Base-by-base conservation (phyloP, 1,140 invertebrate species). In the Scaptomyza graminum region DNA sequence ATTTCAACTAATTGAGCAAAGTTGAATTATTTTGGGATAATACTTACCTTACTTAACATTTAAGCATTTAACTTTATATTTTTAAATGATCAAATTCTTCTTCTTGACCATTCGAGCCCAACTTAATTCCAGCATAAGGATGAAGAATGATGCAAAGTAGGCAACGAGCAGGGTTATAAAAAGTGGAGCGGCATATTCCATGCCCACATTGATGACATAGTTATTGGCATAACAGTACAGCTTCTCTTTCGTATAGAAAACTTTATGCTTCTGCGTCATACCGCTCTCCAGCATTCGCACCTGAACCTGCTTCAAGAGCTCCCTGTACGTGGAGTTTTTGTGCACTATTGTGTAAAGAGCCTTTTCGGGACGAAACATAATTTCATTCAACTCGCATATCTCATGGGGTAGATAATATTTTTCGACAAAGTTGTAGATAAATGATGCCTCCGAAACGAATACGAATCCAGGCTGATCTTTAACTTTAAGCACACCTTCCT, bases 301-400 rank as follows among this genome's bases (percentile, higher is more conserved):
- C 25, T 76, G 59, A 15, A 73, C 59, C 25, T 76, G 77, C 7
- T 74, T 77, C 5, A 81, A 22, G 1, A 91, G 11, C 47, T 91
- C 84, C n/a, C 69, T 75, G 15, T 88, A 91, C 1, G 77, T 79
- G 16, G 74, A 90, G 22, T 88, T 90, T 34, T 51, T 71, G 49
- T 88, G 79, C 1, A 91, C 54, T 11, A 77, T 54, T 0, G 69
- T 57, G 9, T 73, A 77, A 1, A 91, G 47, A n/a, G 56, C 28
- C 2, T 62, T 71, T 43, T 91, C 90, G 0, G 82, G 70, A 0
- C 90, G 69, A 25, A 91, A 69, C 3, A 60, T 55, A 0, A 91
- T 78, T 56, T 91, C 90, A 57, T 91, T 91, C 0, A 91, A 31
- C 11, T 91, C 90, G 4, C 90, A 91, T 2, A 91, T 90, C 43